These are phyloP conservation scores for Taenaris catops DNA, from an alignment of 2,888 invertebrate genomes.

Conservation along the genomic window DNA sequence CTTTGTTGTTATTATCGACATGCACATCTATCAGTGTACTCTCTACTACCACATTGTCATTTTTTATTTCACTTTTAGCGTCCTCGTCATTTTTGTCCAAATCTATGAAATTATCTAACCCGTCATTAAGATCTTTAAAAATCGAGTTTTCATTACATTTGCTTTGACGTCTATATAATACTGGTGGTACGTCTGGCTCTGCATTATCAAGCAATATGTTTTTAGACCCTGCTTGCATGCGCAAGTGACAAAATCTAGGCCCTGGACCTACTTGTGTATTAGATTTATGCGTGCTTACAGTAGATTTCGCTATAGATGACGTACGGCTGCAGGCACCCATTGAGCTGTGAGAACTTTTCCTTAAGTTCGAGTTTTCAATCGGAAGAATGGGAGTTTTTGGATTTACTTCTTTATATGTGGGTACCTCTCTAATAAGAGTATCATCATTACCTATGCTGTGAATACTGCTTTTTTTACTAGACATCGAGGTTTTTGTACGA, in stretches of 20 bases:
- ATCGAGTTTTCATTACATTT: constrained; percentile 67
- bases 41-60: constrained; percentile 59
- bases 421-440: constrained; percentile 45
- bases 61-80: constrained; percentile 39
- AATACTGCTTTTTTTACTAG: constrained; percentile 64
- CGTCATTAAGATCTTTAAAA: constrained; percentile 65
- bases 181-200: constrained; percentile 85
- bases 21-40: constrained; percentile 70
- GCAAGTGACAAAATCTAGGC: constrained; percentile 87
- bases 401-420: constrained; percentile 43
- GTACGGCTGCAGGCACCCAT: constrained; percentile 68
- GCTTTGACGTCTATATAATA: constrained; percentile 84
- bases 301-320: constrained; percentile 70
- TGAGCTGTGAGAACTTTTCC: constrained; percentile 67
- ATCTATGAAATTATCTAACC: constrained; percentile 58
- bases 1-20: constrained; percentile 62
- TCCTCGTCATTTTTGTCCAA: constrained; percentile 48
- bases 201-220: constrained; percentile 90
- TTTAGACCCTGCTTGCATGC: constrained; percentile 88
- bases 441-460: constrained; percentile 57
- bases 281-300: constrained; percentile 71
- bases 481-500: constrained; percentile 61
- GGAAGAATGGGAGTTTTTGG: constrained; percentile 38
- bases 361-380: constrained; percentile 39
- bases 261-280: constrained; percentile 78